Conservation (phyloP, 92 coral and sea anemone species). For the Zoanthus sociatus region DNA sequence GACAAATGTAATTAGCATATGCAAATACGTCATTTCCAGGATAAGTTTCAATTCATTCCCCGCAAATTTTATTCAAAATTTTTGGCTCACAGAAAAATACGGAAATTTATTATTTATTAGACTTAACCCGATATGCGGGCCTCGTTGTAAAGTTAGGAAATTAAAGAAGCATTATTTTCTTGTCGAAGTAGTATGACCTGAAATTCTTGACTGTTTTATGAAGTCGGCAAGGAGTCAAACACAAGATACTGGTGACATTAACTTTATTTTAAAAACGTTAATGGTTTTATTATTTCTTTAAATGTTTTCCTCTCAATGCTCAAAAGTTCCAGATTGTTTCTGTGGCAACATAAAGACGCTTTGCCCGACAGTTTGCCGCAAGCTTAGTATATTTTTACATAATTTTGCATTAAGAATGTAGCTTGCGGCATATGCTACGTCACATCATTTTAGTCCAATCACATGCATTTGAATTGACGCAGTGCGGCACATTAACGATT, state of each 20-base stretch:
- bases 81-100: constrained; percentile 17
- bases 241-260: not conserved
- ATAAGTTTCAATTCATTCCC: constrained; percentile 3
- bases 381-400: not conserved
- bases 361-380: not conserved
- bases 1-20: constrained; percentile 26
- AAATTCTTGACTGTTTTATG: not conserved
- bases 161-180: not conserved
- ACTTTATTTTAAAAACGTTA: not conserved
- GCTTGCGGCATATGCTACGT: constrained; percentile 20
- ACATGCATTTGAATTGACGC: constrained; percentile 26
- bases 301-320: not conserved
- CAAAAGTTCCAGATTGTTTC: constrained; percentile 27
- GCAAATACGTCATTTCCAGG: constrained; percentile 45
- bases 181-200: not conserved
- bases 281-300: constrained; percentile 3
- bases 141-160: not conserved
- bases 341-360: constrained; percentile 41
- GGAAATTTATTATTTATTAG: constrained; percentile 10
- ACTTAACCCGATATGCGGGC: not conserved
- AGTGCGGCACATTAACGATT: constrained; percentile 27
- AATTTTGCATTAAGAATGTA: not conserved
- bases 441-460: not conserved
- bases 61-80: not conserved
- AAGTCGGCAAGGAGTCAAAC: constrained; percentile 2